A percentile compares a stretch with the other conserved stretches of the same genome.
Evolutionary conservation across 2,888 invertebrate species (phyloP).

Genomic region (Eudasyphora cyanicolor): DNA sequence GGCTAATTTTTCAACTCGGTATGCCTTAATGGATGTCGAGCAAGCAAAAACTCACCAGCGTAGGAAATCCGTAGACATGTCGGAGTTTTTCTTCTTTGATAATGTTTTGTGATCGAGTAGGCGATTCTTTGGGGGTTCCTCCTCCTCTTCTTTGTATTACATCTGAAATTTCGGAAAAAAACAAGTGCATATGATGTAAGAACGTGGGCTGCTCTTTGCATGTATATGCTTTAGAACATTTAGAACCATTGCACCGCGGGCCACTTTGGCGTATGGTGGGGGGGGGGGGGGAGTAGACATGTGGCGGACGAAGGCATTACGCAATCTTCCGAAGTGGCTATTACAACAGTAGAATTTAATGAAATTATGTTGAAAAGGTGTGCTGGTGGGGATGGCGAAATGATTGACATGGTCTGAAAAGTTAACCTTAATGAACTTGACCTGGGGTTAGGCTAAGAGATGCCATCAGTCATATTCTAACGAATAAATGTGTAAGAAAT

Average conservation of each 20-base stretch:
- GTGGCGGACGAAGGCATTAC: not conserved
- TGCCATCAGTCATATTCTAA: too few species aligned
- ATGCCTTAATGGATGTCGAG: constrained; percentile 37
- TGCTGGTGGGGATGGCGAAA: too few species aligned
- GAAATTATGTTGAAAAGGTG: too few species aligned
- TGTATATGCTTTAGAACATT: not conserved
- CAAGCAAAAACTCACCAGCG: not conserved
- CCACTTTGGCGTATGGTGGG: not conserved
- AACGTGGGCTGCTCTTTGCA: not conserved
- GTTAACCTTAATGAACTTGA: too few species aligned
- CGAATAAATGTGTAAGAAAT: too few species aligned
- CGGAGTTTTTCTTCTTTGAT: not conserved
- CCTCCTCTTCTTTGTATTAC: not conserved
- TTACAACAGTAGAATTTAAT: too few species aligned
- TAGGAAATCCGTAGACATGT: not conserved
- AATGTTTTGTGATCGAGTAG: not conserved
- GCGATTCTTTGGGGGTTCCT: not conserved
- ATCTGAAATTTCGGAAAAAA: not conserved
- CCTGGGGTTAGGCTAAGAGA: too few species aligned
- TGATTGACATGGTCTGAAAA: too few species aligned
- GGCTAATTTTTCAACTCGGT: constrained; percentile 13
- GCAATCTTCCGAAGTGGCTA: too few species aligned
- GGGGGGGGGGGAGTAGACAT: too few species aligned
- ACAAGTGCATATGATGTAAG: not conserved
- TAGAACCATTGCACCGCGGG: not conserved